phyloP scores from a whole-genome alignment of 2,888 invertebrate genomes.

The Apeira syringaria region DNA sequence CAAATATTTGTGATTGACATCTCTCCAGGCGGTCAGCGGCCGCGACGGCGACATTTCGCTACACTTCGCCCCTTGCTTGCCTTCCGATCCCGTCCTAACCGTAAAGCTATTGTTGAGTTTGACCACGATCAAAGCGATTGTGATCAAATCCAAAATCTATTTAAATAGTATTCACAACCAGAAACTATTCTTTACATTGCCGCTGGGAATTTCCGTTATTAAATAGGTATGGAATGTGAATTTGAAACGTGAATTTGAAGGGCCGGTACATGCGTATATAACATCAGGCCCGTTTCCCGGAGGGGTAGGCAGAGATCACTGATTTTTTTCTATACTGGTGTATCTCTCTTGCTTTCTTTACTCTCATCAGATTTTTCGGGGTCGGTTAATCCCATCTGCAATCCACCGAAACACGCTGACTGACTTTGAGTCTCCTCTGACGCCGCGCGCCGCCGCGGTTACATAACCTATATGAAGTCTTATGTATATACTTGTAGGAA shows the following conservation, averaged over 20 bases:
- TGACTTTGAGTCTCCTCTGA: too few species aligned
- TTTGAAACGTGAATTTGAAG: conserved; percentile 5
- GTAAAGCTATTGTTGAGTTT: conserved; percentile 62
- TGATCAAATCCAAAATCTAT: conserved; percentile 67
- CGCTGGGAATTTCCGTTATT: conserved; percentile 67
- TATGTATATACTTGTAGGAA: too few species aligned
- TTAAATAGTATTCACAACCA: conserved; percentile 59
- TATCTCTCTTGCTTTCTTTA: too few species aligned
- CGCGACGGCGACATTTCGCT: conserved; percentile 9
- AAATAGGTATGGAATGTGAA: conserved; percentile 25
- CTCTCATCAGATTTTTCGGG: too few species aligned
- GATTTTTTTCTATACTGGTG: too few species aligned
- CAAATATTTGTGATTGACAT: conserved; percentile 80
- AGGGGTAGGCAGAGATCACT: too few species aligned
- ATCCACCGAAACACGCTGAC: too few species aligned
- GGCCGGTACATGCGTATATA: too few species aligned
- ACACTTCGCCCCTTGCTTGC: conserved; percentile 14
- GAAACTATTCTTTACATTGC: conserved; percentile 48
- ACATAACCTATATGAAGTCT: too few species aligned
- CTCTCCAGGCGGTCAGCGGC: conserved; percentile 72
- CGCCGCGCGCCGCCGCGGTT: too few species aligned
- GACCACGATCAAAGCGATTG: conserved; percentile 72
- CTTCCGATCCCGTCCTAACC: conserved; percentile 43
- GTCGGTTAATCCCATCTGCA: too few species aligned
- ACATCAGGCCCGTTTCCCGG: too few species aligned